Evolutionary conservation across 2,888 invertebrate genomes (phyloP).

Genomic region (Caradrina clavipalpis): DNA sequence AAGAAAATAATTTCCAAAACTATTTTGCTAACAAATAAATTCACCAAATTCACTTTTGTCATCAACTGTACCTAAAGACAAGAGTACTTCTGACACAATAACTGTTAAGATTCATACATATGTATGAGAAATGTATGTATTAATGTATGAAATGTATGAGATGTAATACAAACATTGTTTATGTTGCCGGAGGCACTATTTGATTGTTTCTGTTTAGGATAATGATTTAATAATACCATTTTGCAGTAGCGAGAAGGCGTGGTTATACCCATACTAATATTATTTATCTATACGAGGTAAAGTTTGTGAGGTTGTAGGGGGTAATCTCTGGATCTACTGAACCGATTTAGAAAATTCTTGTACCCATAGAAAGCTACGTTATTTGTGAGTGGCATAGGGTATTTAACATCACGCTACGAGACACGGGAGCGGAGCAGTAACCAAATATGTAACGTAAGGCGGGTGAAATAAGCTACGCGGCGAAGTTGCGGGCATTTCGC

Average conservation of each 20-base stretch:
- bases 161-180: conserved; percentile 24
- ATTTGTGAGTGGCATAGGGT: no score
- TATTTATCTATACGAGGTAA: no score
- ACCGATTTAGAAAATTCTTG: no score
- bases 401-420: no score
- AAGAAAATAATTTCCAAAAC: no score
- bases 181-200: conserved; percentile 17
- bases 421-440: no score
- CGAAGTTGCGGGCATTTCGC: no score
- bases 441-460: no score
- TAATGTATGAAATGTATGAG: conserved; percentile 18
- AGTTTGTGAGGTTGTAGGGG: no score
- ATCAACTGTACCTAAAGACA: conserved; percentile 18
- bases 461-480: no score
- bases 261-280: background rate
- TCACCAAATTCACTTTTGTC: background rate
- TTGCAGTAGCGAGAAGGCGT: conserved; percentile 25
- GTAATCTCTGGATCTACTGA: no score
- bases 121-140: conserved; percentile 28
- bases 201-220: conserved; percentile 18
- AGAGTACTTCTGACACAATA: conserved; percentile 19
- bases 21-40: background rate
- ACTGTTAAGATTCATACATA: conserved; percentile 35
- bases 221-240: conserved; percentile 19
- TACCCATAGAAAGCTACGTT: no score